Evolutionary conservation across 2,888 invertebrate species (phyloP).

Genomic region (Volucella inflata): DNA sequence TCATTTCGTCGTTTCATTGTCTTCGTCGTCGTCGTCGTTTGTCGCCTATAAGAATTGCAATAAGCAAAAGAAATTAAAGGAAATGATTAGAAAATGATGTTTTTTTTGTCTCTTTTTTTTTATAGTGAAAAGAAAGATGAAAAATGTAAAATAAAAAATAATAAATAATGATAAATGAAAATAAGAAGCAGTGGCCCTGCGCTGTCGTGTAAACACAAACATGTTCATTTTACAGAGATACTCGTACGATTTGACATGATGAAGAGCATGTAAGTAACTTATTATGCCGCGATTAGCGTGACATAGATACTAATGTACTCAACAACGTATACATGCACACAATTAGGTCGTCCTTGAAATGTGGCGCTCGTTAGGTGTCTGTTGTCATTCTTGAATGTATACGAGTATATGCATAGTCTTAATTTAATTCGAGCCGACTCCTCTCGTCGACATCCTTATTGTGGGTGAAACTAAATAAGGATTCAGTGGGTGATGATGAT

Average conservation of each 20-base stretch:
- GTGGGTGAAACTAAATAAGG: slow-evolving; percentile 1
- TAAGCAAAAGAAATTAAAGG: slow-evolving; percentile 56
- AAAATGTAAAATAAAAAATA: slow-evolving; percentile 18
- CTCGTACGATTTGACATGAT: neutral
- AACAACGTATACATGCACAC: neutral
- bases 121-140: slow-evolving; percentile 26
- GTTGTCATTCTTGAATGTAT: slow-evolving; percentile 48
- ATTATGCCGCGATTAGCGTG: slow-evolving; percentile 54
- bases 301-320: slow-evolving; percentile 2
- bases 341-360: slow-evolving; percentile 71
- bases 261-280: slow-evolving; percentile 41
- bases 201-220: slow-evolving; percentile 11
- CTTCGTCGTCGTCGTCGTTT: slow-evolving; percentile 17
- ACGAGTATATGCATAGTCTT: slow-evolving; percentile 26
- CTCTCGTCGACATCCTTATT: slow-evolving; percentile 16
- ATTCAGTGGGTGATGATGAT: slow-evolving; percentile 52
- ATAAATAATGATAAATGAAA: slow-evolving; percentile 32
- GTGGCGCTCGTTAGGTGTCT: slow-evolving; percentile 49
- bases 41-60: slow-evolving; percentile 62
- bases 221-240: neutral
- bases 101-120: slow-evolving; percentile 9
- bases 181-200: slow-evolving; percentile 44
- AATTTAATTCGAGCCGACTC: neutral
- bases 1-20: slow-evolving; percentile 29
- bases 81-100: slow-evolving; percentile 39